Evolutionary conservation across 2,113 vertebrate species (phyloP), one percentile per base, ranked within the genome.

Genomic region (Gallinago undulata): DNA sequence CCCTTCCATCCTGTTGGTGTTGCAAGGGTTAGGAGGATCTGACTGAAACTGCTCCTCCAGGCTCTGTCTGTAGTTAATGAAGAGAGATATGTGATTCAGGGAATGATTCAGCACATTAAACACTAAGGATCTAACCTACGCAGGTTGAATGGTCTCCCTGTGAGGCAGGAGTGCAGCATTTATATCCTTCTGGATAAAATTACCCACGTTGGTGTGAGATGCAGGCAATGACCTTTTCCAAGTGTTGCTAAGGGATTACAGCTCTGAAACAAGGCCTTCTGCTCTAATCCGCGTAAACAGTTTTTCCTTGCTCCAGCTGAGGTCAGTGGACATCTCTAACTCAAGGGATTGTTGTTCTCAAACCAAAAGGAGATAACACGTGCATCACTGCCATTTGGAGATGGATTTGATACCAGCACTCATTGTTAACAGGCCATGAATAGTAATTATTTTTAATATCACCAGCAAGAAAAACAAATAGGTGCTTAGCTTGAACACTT

Each of bases 171-270:
- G 37, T 16, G 19, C 30, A 75, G 22, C 39, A 69, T 76, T 92
- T 76, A 47, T 57, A 82, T 66, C 69, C 27, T 93, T 89, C 48
- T 87, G 77, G 84, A 62, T 45, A 85, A 87, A 92, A 95, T 66
- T 79, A 70, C 25, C n/a, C 45, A 84, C 6, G 13, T 17, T 55
- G 66, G 73, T 84, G 60, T 85, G 62, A 85, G 41, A 87, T 78
- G 53, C 50, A 87, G 69, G 68, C 89, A 96, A 74, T 89, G 92
- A 94, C 88, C 90, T 95, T 96, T 91, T 31, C 18, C 66, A 93
- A 96, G 80, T 37, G 37, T 56, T 89, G 80, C 39, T 91, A 68
- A 64, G 87, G 92, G 86, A 82, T 89, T 94, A 89, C 50, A 87
- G 28, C 78, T 93, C 83, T 91, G 77, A 89, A 91, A 63, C 11